Conservation (phyloP, 2,113 vertebrate genomes). For the Theropithecus gelada region DNA sequence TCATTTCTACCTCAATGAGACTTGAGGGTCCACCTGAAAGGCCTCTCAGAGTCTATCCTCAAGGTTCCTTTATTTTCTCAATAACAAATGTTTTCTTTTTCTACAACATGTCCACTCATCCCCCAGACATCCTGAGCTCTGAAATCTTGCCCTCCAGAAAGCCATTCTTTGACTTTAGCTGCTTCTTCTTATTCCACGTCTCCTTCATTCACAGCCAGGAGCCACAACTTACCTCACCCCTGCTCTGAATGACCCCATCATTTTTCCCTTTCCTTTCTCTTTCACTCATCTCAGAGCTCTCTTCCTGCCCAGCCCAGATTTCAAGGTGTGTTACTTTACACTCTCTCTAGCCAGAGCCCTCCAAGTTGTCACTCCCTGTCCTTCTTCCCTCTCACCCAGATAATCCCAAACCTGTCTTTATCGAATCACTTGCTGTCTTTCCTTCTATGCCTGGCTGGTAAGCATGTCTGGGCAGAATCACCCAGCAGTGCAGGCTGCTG, state of each 20-base stretch:
- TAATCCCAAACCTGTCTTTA: background rate
- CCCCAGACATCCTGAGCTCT: background rate
- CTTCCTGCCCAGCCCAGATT: background rate
- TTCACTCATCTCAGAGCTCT: background rate
- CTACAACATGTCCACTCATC: background rate
- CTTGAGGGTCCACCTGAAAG: background rate
- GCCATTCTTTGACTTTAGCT: background rate
- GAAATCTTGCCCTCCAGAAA: background rate
- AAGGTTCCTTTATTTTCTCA: background rate
- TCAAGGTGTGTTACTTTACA: background rate
- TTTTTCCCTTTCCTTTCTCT: background rate
- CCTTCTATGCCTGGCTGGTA: background rate
- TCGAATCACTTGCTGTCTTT: background rate
- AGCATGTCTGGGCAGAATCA: background rate
- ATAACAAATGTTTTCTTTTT: background rate
- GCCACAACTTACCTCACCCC: accelerated
- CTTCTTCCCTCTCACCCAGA: too few relatives aligned
- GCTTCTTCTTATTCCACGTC: background rate
- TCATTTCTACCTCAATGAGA: background rate
- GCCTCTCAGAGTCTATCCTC: background rate
- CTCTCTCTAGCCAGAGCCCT: background rate
- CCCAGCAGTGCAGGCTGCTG: accelerated
- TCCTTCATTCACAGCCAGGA: background rate
- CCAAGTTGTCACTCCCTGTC: background rate
- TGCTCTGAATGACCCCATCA: background rate